Percentiles rank a stretch among this genome's conserved stretches.
These are phyloP conservation scores for Apostichopus japonicus DNA, from an alignment of 35 echinoderm and acorn worm species.

Conservation along the genomic window DNA sequence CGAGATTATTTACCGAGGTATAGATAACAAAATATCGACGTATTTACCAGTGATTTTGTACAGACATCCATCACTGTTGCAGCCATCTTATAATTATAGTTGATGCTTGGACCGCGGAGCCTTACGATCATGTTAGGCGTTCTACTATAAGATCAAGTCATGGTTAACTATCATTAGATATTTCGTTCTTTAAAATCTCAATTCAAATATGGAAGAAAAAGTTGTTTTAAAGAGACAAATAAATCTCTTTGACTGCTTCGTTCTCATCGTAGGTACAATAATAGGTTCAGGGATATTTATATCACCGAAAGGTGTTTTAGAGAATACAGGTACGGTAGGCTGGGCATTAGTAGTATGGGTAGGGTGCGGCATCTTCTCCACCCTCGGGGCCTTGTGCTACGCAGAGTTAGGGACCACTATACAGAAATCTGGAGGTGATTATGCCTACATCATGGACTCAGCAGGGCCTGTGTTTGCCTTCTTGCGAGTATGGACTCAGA, in stretches of 20 bases:
- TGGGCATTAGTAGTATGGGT: conserved; percentile 85
- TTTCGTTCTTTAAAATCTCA: no score
- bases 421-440: conserved; percentile 89
- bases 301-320: conserved; percentile 82
- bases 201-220: neutral
- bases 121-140: no score
- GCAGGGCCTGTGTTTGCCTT: conserved; percentile 76
- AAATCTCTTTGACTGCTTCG: conserved; percentile 65
- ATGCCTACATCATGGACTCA: conserved; percentile 72
- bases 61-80: neutral
- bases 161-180: no score
- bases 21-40: neutral
- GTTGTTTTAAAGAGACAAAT: conserved; percentile 66
- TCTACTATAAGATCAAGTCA: no score
- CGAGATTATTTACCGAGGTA: neutral
- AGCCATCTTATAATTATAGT: neutral
- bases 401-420: conserved; percentile 81
- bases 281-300: conserved; percentile 95
- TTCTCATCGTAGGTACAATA: conserved; percentile 69
- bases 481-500: conserved; percentile 75
- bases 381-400: conserved; percentile 84
- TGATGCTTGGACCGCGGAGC: no score
- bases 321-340: conserved; percentile 72
- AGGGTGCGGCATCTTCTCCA: conserved; percentile 68
- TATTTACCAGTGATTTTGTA: neutral